Evolutionary conservation across 2,888 invertebrate genomes (phyloP), one percentile per base, ranked within the genome.

Genomic region (Dryadula phaetusa): DNA sequence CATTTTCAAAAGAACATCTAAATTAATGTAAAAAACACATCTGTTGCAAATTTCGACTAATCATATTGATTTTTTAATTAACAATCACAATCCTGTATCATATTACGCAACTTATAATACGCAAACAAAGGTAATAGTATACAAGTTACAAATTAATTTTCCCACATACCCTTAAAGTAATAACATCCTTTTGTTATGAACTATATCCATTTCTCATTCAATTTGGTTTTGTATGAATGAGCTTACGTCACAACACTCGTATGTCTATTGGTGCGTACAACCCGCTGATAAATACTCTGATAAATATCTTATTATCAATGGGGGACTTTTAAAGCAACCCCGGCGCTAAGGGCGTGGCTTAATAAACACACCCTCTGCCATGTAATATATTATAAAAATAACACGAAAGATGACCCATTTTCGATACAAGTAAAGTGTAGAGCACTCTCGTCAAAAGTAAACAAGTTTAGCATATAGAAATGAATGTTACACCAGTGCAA

Each of bases 101-200:
- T 8, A 7, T 71, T 71, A 47, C 68, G 63, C 37, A 12, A 58
- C 18, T 52, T 42, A 64, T 40, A 28, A 68, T 54, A 47, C 18
- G 2, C 58, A 58, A 61, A 84, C 80, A 84, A 82, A 72, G 65
- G 75, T 68, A 77, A 77, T 72, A 79, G 74, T 81, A 84, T 87
- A 84, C 80, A 79, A 79, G 83, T 87, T 85, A 87, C 89, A 87
- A 89, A 90, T 92, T 90, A 91, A 90, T 92, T 85, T 92, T 91
- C 92, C 85, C 92, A 92, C 91, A 92, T 87, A 84, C 87, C 87
- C 86, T 86, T 91, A 91, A 89, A 88, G 86, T 92, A 88, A 91
- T 92, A 90, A 87, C 83, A 86, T 86, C 78, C 87, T 85, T 85
- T 92, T 92, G 91, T 54, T 91, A 82, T 79, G 83, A 86, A 88